These are phyloP conservation scores for Ommatoiulus sabulosus DNA, from an alignment of 2,888 invertebrate genomes.

Conservation along the genomic window DNA sequence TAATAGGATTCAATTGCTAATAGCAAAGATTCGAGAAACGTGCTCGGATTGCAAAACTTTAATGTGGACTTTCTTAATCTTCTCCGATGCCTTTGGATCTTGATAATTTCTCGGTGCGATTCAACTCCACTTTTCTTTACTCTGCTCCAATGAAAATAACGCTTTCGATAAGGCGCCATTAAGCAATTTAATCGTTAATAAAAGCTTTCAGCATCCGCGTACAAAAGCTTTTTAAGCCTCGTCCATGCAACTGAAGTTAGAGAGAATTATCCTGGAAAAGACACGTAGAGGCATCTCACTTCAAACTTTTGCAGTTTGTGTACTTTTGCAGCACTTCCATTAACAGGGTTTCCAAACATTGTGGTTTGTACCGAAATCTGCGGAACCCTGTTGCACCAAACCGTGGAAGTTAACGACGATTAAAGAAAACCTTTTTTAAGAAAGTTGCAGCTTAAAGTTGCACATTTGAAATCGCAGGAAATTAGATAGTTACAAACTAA, in stretches of 20 bases:
- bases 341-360: not conserved
- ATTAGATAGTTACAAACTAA: no score
- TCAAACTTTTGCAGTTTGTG: not conserved
- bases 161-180: conserved; percentile 35
- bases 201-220: not conserved
- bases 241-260: not conserved
- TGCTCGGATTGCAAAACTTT: conserved; percentile 11
- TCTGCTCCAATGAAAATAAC: not conserved
- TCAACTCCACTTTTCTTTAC: conserved; percentile 21
- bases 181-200: conserved; percentile 36
- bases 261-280: not conserved
- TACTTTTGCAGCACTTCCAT: not conserved
- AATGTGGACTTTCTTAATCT: conserved; percentile 43
- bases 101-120: conserved; percentile 28
- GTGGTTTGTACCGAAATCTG: no score
- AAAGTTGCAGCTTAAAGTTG: no score
- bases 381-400: no score
- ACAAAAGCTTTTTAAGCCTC: not conserved
- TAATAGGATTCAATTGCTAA: conserved; percentile 27
- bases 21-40: not conserved
- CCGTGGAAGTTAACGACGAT: no score
- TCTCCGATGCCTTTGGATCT: not conserved
- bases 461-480: no score
- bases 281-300: not conserved
- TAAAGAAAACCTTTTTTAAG: no score